These are phyloP conservation scores for Styela plicata DNA, from an alignment of 23 tunicate genomes.

Conservation along the genomic window DNA sequence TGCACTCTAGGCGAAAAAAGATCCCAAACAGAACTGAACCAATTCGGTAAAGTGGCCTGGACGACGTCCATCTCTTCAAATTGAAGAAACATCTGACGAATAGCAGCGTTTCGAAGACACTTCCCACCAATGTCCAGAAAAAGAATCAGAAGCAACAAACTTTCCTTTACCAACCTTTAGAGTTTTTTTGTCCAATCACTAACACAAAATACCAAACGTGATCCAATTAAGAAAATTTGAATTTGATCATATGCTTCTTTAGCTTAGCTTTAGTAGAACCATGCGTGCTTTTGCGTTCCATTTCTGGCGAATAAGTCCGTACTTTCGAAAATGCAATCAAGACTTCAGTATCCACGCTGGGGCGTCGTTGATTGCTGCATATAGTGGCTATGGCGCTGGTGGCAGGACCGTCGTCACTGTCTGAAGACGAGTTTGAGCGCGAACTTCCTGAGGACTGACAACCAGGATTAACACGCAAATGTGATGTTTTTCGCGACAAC, in stretches of 20 bases:
- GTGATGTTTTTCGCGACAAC: background rate
- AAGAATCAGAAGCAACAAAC: no score
- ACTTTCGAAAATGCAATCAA: constrained; percentile 41
- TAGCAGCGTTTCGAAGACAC: no score
- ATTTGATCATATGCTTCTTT: background rate
- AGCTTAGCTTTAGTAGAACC: background rate
- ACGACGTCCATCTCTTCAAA: no score
- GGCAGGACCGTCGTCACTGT: background rate
- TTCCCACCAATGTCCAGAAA: no score
- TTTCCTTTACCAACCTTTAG: no score
- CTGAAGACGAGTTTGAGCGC: constrained; percentile 1
- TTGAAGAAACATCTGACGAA: no score
- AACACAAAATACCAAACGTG: no score
- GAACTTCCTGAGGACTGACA: constrained; percentile 3
- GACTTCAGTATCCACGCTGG: constrained; percentile 69
- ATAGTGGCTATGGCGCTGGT: constrained; percentile 53
- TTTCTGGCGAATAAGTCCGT: constrained; percentile 18
- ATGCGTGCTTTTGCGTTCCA: background rate
- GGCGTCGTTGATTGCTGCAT: constrained; percentile 60
- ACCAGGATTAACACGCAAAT: background rate
- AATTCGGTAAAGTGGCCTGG: no score
- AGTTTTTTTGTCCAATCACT: no score
- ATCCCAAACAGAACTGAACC: no score
- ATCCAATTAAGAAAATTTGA: background rate
- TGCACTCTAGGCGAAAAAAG: no score